Conservation (phyloP, 1,140 invertebrate species). For the Pogonus chalceus region DNA sequence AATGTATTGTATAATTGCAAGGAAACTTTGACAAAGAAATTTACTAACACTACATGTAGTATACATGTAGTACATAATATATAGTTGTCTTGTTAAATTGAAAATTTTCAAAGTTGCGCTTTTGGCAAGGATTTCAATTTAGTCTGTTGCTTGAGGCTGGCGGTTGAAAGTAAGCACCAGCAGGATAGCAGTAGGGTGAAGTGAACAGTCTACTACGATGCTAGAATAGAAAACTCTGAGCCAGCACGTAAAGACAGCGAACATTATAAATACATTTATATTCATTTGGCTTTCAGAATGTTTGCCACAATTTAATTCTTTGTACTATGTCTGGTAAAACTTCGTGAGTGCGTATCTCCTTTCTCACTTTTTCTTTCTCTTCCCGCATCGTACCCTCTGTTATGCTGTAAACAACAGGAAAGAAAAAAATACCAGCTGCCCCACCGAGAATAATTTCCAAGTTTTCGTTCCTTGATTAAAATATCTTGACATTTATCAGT, state of each 20-base stretch:
- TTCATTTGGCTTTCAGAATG: slow-evolving; percentile 3
- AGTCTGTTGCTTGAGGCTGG: too few species aligned
- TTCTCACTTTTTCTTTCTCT: not conserved
- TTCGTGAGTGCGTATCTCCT: not conserved
- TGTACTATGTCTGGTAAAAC: not conserved
- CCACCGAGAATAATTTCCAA: slow-evolving; percentile 1
- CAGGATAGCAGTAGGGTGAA: too few species aligned
- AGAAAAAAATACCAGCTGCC: not conserved
- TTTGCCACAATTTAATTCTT: slow-evolving; percentile 7
- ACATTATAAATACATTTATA: slow-evolving; percentile 8
- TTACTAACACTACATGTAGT: too few species aligned
- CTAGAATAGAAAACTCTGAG: too few species aligned
- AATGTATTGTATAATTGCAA: too few species aligned
- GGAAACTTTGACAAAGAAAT: too few species aligned
- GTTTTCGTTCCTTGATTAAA: slow-evolving; percentile 5
- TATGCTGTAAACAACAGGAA: not conserved
- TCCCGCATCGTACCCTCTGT: not conserved
- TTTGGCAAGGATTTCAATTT: too few species aligned
- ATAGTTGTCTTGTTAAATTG: too few species aligned
- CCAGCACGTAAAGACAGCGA: slow-evolving; percentile 4
- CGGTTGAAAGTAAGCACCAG: too few species aligned
- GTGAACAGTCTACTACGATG: too few species aligned
- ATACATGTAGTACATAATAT: too few species aligned
- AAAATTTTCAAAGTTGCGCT: too few species aligned
- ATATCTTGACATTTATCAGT: slow-evolving; percentile 6